Evolutionary conservation across 2,888 invertebrate species (phyloP).

Genomic region (Blastobasis lacticolella): DNA sequence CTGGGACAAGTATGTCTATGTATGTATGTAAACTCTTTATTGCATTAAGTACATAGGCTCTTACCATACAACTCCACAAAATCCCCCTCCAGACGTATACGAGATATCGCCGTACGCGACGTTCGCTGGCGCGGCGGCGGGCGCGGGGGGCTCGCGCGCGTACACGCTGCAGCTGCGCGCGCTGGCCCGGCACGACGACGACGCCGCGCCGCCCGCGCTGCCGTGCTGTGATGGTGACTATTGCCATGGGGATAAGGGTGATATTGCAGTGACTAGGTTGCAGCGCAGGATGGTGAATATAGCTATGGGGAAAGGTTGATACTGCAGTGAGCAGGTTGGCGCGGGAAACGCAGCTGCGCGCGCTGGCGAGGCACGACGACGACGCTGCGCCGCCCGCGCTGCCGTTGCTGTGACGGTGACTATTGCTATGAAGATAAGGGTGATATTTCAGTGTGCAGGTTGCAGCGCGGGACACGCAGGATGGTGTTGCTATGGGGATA

Average conservation of each 20-base stretch:
- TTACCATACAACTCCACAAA: background rate
- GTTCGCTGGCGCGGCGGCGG: slow-evolving; percentile 67
- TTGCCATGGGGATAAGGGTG: background rate
- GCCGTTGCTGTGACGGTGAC: slow-evolving; percentile 51
- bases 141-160: slow-evolving; percentile 47
- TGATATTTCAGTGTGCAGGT: no score
- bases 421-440: background rate
- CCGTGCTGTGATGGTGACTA: slow-evolving; percentile 52
- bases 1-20: no score
- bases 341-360: slow-evolving; percentile 39
- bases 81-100: slow-evolving; percentile 69
- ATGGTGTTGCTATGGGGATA: slow-evolving; percentile 30
- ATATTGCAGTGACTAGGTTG: no score
- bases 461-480: slow-evolving; percentile 10
- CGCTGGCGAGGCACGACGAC: slow-evolving; percentile 60
- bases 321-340: no score
- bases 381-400: slow-evolving; percentile 57
- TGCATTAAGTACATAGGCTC: no score
- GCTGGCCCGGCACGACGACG: slow-evolving; percentile 61
- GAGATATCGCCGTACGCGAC: slow-evolving; percentile 82
- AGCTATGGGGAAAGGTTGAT: background rate
- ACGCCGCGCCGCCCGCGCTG: slow-evolving; percentile 56
- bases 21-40: no score
- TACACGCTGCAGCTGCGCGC: slow-evolving; percentile 63
- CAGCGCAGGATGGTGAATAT: slow-evolving; percentile 34